Base-by-base conservation (phyloP, 2,888 invertebrate species). In the Scaptomyza caliginosa region DNA sequence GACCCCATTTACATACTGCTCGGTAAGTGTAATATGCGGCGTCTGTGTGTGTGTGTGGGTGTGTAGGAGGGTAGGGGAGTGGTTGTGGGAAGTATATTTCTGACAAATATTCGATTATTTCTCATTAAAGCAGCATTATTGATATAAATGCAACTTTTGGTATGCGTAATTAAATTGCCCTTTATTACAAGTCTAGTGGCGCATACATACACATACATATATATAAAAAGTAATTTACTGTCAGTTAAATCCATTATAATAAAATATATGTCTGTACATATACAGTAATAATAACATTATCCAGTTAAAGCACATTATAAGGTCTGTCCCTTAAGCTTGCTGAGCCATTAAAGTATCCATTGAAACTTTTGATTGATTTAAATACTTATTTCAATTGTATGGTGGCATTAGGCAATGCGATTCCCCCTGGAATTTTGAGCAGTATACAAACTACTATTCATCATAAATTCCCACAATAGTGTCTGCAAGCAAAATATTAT, bases 61-160 rank as follows among this genome's bases (percentile, higher is more conserved):
- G 45, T 54, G 19, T 49, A n/a, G n/a, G n/a, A n/a, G n/a, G n/a
- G 2, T 28, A 10, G 3, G 7, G 3, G 0, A 16, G 4, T 7
- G 7, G 6, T 1, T 3, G 34, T 8, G 34, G 13, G 13, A 19
- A 10, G 13, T 28, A 52, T 43, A 50, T 66, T 40, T 38, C 70
- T 64, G 69, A 64, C 70, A 73, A 80, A 69, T 78, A 72, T 74
- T 68, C 78, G 70, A 82, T 82, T 84, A 82, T 74, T 84, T 78
- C 72, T 70, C 76, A 82, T 82, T 82, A 78, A 78, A 52, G 62
- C 59, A 42, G 60, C 51, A 59, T 76, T 76, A 84, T 84, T 82
- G 67, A 78, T 76, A 81, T 74, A 81, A 84, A 82, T 81, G 76
- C 57, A 78, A 67, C 72, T 68, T 52, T 67, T 50, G 74, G 58